Base-by-base conservation (phyloP, 2,797 vertebrate genomes). In the Allobates femoralis region DNA sequence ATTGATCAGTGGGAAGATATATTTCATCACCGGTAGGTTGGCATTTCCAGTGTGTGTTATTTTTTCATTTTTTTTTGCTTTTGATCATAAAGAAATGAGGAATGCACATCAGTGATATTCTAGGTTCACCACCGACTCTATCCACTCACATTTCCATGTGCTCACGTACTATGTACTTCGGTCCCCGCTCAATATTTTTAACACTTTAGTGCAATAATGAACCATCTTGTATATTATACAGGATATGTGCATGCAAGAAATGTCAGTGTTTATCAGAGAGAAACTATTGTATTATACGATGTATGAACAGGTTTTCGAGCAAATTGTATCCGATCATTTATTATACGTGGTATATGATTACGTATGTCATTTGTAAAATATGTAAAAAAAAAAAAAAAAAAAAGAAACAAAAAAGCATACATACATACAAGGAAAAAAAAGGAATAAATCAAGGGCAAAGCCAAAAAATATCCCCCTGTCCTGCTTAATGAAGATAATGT, bases 91-190 rank as follows among this genome's bases (percentile, higher is more conserved):
- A 94, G 95, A 96, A 97, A 95, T 92, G 91, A 96, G 95, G 94
- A 99, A 99, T 99, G 98, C 98, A 99, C 98, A 99, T 99, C 98
- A 96, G 92, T 97, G 96, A 96, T 94, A 94, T 90, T 89, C 89
- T 87, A 91, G 88, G 26, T 2, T 93, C 89, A 90, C 90, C 89
- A 89, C 85, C 89, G 85, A 85, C 85, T 56, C 69, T 37, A 89
- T 16, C 85, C 85, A 85, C 88, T 46, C 26, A 51, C 41, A 73
- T 62, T 46, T 83, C 60, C 30, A 66, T 55, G 84, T 60, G 82
- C 78, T 90, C 74, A 79, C 15, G 51, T 88, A 89, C 3, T 90
- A 87, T 89, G 90, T 89, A 90, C 67, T 94, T 90, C 89, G 90
- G 94, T 86, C 95, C 95, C 96, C 94, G 94, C 95, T 96, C 95